phyloP scores from a whole-genome alignment of 2,888 invertebrate genomes.

The Plagiodera versicolora region DNA sequence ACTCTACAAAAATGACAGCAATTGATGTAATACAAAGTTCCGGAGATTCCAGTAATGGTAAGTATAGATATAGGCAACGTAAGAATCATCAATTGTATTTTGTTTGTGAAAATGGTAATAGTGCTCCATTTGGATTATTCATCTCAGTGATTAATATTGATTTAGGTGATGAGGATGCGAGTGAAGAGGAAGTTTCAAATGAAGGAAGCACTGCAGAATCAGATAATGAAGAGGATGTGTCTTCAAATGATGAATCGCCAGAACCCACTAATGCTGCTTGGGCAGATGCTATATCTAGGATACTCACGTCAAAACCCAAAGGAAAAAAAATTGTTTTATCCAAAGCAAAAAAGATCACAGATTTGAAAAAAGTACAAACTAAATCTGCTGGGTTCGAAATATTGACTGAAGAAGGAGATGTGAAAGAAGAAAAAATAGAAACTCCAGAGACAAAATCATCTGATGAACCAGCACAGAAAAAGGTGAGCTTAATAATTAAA shows the following conservation, averaged over 20 bases:
- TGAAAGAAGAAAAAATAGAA: conserved; percentile 54
- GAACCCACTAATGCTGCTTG: conserved; percentile 67
- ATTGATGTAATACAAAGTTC: background rate
- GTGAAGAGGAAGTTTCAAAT: background rate
- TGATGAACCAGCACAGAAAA: conserved; percentile 50
- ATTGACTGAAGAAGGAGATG: conserved; percentile 58
- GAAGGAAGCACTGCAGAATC: background rate
- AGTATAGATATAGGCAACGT: background rate
- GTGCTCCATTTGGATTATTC: too few relatives aligned
- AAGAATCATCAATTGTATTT: too few relatives aligned
- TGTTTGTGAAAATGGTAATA: too few relatives aligned
- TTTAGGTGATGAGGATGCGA: background rate
- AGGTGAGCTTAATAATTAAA: conserved; percentile 36
- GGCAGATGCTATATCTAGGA: conserved; percentile 82
- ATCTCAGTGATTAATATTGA: background rate
- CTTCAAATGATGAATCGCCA: conserved; percentile 31
- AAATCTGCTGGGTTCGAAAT: conserved; percentile 67
- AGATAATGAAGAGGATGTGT: background rate
- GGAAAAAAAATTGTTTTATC: conserved; percentile 76
- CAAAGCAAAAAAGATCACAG: conserved; percentile 74
- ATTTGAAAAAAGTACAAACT: conserved; percentile 56
- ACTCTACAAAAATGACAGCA: background rate
- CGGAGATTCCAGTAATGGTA: background rate
- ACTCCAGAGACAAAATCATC: conserved; percentile 46
- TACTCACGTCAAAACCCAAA: conserved; percentile 73